Evolutionary conservation across 2,888 invertebrate genomes (phyloP).

Genomic region (Resseliella maxima): DNA sequence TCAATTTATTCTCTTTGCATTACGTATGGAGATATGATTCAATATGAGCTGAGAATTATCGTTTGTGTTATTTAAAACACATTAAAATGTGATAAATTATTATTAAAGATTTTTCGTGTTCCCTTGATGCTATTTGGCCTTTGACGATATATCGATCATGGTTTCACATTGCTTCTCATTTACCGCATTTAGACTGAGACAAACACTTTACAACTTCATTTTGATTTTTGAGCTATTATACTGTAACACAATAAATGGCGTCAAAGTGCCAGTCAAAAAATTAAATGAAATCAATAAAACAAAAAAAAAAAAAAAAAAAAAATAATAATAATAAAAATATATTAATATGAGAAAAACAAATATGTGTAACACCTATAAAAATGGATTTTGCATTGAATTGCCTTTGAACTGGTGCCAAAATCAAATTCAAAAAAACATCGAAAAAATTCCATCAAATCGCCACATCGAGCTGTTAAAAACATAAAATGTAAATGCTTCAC

Average conservation of each 20-base stretch:
- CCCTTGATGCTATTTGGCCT: neutral
- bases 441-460: neutral
- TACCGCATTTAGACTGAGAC: neutral
- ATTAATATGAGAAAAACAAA: too few relatives aligned
- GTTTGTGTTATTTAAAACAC: neutral
- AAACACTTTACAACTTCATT: neutral
- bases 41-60: neutral
- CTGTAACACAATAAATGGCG: neutral
- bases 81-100: neutral
- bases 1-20: neutral
- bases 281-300: slow-evolving; percentile 6
- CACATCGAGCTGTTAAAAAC: neutral
- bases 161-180: neutral
- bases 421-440: neutral
- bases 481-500: slow-evolving; percentile 2
- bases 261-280: neutral
- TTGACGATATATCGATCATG: neutral
- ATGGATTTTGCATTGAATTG: neutral
- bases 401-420: neutral
- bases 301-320: too few relatives aligned
- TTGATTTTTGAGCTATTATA: neutral
- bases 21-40: neutral
- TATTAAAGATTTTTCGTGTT: neutral
- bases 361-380: neutral
- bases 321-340: too few relatives aligned